Conservation (phyloP, 2,797 vertebrate genomes). For the Microhierax caerulescens region DNA sequence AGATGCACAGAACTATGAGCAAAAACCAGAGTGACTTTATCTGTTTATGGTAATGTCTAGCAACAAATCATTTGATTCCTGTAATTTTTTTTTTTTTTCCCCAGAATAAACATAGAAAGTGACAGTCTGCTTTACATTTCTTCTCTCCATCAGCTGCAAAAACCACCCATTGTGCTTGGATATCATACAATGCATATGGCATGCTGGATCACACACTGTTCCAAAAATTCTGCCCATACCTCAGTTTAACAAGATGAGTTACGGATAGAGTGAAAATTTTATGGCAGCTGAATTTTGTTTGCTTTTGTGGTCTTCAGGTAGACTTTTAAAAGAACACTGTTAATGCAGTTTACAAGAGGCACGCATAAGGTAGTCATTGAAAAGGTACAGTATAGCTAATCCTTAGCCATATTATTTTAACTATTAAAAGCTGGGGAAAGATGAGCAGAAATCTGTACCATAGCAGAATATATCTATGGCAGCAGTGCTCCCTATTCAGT, state of each 20-base stretch:
- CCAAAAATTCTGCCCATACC: neutral
- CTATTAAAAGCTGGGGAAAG: neutral
- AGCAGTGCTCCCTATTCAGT: neutral
- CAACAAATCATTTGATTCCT: neutral
- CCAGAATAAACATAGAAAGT: neutral
- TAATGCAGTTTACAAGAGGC: neutral
- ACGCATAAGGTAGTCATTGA: neutral
- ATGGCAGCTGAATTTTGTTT: neutral
- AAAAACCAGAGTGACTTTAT: neutral
- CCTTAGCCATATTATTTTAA: neutral
- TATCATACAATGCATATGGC: neutral
- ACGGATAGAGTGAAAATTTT: neutral
- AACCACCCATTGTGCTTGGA: neutral
- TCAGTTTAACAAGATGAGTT: neutral
- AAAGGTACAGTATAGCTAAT: neutral
- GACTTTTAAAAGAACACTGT: neutral
- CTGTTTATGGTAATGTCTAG: neutral
- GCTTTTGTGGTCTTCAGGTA: neutral
- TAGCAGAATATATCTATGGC: neutral
- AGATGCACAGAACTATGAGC: neutral
- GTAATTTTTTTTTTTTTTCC: neutral
- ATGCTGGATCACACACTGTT: neutral
- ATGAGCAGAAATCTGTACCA: neutral
- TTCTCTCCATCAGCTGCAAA: neutral
- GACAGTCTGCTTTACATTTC: neutral